Conservation (phyloP, 2,113 vertebrate genomes). For the Centropus unirufus region DNA sequence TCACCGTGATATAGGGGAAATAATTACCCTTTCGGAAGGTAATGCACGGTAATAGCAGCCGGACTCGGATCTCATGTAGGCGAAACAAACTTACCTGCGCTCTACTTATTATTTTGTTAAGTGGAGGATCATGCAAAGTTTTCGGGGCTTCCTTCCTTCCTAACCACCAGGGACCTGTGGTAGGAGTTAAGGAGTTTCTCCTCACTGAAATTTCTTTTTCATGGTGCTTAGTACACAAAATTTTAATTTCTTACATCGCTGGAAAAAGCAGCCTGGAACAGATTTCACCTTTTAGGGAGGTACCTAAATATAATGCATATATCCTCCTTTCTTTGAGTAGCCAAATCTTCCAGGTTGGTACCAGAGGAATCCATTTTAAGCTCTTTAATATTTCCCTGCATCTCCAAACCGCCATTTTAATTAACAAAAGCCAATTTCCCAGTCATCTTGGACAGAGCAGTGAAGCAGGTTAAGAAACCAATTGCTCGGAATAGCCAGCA, state of each 20-base stretch:
- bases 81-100: background rate
- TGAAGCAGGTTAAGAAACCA: slow-evolving; percentile 45
- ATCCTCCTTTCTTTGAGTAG: background rate
- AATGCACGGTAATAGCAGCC: background rate
- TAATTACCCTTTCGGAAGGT: background rate
- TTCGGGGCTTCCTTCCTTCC: background rate
- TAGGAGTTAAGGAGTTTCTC: background rate
- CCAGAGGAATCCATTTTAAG: slow-evolving; percentile 48
- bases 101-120: background rate
- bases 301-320: background rate
- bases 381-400: background rate
- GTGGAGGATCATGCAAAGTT: background rate
- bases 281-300: background rate
- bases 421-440: slow-evolving; percentile 51
- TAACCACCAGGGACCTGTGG: background rate
- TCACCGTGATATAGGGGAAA: background rate
- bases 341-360: background rate
- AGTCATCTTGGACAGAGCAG: slow-evolving; percentile 4
- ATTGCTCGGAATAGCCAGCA: slow-evolving; percentile 3
- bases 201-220: background rate
- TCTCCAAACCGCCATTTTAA: slow-evolving; percentile 53
- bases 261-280: background rate
- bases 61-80: background rate
- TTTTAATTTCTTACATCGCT: background rate
- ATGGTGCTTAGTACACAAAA: background rate